Base-by-base conservation (phyloP, 2,888 invertebrate genomes). In the Abscondita cerata region DNA sequence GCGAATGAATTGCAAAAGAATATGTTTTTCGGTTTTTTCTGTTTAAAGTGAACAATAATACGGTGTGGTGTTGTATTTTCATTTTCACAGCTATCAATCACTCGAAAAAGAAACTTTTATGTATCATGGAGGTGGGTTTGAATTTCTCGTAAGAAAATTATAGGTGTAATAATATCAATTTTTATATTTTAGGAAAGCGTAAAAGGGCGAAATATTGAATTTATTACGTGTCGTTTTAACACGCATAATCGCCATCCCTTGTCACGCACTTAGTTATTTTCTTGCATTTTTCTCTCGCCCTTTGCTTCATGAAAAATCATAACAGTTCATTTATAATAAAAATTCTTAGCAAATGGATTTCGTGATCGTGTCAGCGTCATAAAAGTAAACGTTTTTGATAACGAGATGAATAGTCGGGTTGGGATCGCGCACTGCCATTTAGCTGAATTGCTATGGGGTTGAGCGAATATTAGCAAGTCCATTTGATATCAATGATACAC, bases 401-500 rank as follows among this genome's bases (percentile, higher is more conserved):
- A 61, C 61, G 61, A 61, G 61, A 61, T 61, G 61, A 61, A 61
- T 61, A 56, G 61, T 52, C 44, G 61, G 56, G 55, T 52, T 34
- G 61, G 44, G 52, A 55, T 51, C 61, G 61, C 52, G 38, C 52
- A 38, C 40, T 52, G 54, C 62, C 58, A 59, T 59, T 62, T 62
- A 58, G 51, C 40, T 54, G 62, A 62, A 62, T 62, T 59, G 59
- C 62, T 51, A 51, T 62, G 20, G 61, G 61, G 56, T 46, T 61
- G 50, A 58, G 52, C 59, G 62, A 57, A 63, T 63, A 63, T 63
- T 63, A 59, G 59, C 59, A 55, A 59, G 46, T 55, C 63, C 59
- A 63, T 63, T 63, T 59, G 44, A 63, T 63, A 59, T 59, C 59
- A 55, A 63, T 59, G 59, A 63, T 59, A 62, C 59, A 63, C 54